Evolutionary conservation across 2,113 vertebrate species (phyloP).

Genomic region (Neogale vison): DNA sequence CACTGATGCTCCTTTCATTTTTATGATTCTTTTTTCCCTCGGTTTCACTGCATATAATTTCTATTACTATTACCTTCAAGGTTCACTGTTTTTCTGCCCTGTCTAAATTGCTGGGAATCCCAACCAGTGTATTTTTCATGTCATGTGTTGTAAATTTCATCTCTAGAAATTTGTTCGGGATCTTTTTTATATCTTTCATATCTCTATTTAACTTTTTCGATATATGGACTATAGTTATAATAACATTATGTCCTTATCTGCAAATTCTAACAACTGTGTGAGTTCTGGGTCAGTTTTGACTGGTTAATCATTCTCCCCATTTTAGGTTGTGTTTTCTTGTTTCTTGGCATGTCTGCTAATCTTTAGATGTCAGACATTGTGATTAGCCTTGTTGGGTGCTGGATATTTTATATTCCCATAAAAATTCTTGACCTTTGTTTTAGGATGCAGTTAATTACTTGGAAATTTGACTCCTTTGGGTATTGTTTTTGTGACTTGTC

Average conservation of each 20-base stretch:
- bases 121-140: not conserved
- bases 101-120: not conserved
- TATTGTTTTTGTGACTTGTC: constrained; percentile 11
- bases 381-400: not conserved
- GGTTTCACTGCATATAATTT: not conserved
- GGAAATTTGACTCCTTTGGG: not conserved
- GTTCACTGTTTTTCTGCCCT: not conserved
- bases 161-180: not conserved
- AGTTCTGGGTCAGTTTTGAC: not conserved
- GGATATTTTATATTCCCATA: not conserved
- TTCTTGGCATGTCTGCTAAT: not conserved
- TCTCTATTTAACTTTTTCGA: not conserved
- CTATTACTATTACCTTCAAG: not conserved
- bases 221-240: not conserved
- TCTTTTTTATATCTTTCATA: not conserved
- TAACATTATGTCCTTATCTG: not conserved
- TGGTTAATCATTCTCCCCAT: not conserved
- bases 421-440: not conserved
- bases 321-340: not conserved
- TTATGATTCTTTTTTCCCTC: not conserved
- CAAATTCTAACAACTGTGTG: not conserved
- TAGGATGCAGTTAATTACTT: not conserved
- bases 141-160: not conserved
- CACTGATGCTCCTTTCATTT: not conserved
- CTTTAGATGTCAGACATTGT: not conserved